These are phyloP conservation scores for Pandemis heparana DNA, from an alignment of 2,888 invertebrate species.

Conservation along the genomic window DNA sequence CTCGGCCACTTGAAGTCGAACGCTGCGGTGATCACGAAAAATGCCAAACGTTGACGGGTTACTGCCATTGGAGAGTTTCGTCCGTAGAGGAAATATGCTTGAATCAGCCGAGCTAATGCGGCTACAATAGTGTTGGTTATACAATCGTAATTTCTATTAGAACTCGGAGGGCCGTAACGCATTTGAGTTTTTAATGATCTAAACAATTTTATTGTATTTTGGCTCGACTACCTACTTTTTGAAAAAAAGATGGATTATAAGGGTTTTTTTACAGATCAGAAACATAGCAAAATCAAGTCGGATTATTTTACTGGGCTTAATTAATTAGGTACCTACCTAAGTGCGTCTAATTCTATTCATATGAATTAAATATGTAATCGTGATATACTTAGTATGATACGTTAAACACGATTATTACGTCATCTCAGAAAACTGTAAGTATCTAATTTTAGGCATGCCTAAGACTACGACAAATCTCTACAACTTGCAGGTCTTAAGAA, in stretches of 20 bases:
- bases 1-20: conserved; percentile 72
- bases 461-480: too few species aligned
- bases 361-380: too few species aligned
- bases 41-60: conserved; percentile 66
- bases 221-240: background rate
- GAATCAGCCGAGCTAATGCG: conserved; percentile 49
- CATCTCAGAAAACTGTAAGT: too few species aligned
- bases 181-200: conserved; percentile 49
- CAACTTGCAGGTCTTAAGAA: too few species aligned
- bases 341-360: too few species aligned
- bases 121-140: conserved; percentile 47
- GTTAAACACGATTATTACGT: too few species aligned
- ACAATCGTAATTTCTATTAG: conserved; percentile 47
- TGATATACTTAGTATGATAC: too few species aligned
- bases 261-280: background rate
- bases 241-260: background rate
- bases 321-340: too few species aligned
- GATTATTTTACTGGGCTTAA: too few species aligned
- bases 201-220: conserved; percentile 45
- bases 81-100: conserved; percentile 69
- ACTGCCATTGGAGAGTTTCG: conserved; percentile 51
- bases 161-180: conserved; percentile 36
- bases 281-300: background rate
- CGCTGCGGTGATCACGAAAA: conserved; percentile 78
- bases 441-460: too few species aligned